These are phyloP conservation scores for Podargus strigoides DNA, from an alignment of 2,797 vertebrate species.

Conservation along the genomic window DNA sequence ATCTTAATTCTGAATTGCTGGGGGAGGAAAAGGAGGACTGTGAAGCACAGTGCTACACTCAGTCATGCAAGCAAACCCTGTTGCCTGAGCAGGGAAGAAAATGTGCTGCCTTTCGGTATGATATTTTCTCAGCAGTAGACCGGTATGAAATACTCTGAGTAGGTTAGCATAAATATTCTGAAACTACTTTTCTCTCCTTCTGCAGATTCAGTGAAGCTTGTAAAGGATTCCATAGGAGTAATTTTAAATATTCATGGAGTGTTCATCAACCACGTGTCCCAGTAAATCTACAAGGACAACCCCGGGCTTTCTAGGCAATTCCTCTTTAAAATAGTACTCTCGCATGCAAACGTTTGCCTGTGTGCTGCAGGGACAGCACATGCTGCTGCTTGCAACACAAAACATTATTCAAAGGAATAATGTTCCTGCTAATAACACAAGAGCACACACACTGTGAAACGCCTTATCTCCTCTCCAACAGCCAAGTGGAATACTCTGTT, in stretches of 20 bases:
- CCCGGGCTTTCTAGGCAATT: not conserved
- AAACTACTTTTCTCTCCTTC: not conserved
- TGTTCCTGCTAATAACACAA: not conserved
- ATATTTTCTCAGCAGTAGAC: not conserved
- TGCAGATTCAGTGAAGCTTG: constrained; percentile 38
- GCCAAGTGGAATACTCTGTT: not conserved
- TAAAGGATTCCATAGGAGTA: not conserved
- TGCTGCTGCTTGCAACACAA: constrained; percentile 12
- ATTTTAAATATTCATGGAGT: constrained; percentile 48
- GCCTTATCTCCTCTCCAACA: not conserved
- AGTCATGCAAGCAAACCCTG: not conserved
- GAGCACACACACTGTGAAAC: not conserved
- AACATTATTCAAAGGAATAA: not conserved
- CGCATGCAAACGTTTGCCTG: not conserved
- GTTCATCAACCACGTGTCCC: not conserved
- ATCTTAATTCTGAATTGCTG: not conserved
- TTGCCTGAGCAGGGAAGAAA: not conserved
- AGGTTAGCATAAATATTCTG: not conserved
- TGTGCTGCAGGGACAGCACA: not conserved
- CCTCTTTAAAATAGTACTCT: not conserved
- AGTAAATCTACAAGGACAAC: constrained; percentile 35
- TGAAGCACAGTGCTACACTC: not conserved
- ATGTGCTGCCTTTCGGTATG: not conserved
- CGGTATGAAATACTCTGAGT: not conserved
- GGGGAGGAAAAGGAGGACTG: not conserved